These are phyloP conservation scores for Actenoides lindsayi DNA, from an alignment of 2,113 vertebrate genomes.

Conservation along the genomic window DNA sequence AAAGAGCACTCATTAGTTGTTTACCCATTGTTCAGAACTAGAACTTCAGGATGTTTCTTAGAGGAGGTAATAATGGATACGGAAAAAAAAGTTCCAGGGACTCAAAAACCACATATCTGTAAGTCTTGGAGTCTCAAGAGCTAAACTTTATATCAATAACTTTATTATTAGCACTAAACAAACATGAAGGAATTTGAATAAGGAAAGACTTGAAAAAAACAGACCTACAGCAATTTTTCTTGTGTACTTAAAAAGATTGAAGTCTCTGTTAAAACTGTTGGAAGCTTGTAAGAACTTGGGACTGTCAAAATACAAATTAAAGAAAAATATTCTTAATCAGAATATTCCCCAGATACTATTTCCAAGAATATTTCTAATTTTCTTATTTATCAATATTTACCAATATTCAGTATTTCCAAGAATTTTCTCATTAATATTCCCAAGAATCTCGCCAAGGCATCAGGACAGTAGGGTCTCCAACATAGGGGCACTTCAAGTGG, in stretches of 20 bases:
- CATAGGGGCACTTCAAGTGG: neutral
- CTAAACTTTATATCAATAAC: neutral
- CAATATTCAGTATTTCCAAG: neutral
- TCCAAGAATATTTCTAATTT: neutral
- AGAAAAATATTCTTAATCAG: neutral
- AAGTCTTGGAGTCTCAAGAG: neutral
- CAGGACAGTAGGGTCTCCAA: neutral
- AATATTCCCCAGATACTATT: neutral
- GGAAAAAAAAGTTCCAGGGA: neutral
- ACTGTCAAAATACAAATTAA: neutral
- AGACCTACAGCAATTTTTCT: neutral
- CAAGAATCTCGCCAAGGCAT: neutral
- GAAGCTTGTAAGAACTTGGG: neutral
- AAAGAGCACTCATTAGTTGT: neutral
- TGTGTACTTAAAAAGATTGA: neutral
- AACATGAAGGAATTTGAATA: neutral
- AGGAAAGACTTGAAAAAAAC: neutral
- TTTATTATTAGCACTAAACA: neutral
- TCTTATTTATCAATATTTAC: neutral
- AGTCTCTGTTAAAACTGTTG: neutral
- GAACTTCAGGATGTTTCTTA: neutral
- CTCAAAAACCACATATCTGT: rapidly evolving
- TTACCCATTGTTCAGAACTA: neutral
- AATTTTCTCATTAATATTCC: neutral
- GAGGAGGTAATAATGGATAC: neutral